Percentiles rank a stretch among this genome's conserved stretches.
These are phyloP conservation scores for Ceyx margarethae DNA, from an alignment of 2,113 vertebrate species.

Conservation along the genomic window DNA sequence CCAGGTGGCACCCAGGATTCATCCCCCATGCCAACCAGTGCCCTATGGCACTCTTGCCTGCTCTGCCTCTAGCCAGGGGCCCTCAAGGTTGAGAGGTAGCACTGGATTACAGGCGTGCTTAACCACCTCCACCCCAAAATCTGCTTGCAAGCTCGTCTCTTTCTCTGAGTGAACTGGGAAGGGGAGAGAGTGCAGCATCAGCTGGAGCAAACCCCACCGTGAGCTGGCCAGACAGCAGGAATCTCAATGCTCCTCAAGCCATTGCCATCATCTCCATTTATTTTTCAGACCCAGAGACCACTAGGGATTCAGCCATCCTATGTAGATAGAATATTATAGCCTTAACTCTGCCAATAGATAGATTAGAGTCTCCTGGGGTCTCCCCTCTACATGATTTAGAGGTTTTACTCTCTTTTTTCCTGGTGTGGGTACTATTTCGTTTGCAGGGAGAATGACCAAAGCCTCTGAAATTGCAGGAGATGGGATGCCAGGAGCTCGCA, in stretches of 20 bases:
- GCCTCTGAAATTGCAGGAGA: not conserved
- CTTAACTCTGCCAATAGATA: slow-evolving; percentile 73
- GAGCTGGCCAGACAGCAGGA: not conserved
- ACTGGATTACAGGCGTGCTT: not conserved
- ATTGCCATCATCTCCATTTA: not conserved
- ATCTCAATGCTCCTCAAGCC: not conserved
- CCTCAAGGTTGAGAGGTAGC: accelerated
- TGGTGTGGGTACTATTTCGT: not conserved
- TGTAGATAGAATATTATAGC: slow-evolving; percentile 74
- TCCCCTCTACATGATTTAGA: not conserved
- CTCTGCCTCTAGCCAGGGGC: not conserved
- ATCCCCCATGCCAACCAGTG: accelerated
- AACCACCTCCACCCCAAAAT: not conserved
- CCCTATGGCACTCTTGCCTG: accelerated
- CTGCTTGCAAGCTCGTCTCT: not conserved
- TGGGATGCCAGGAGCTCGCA: not conserved
- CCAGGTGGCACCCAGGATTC: not conserved
- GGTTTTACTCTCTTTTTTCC: not conserved
- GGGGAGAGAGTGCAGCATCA: not conserved
- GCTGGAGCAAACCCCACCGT: not conserved
- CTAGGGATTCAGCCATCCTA: slow-evolving; percentile 71
- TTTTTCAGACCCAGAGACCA: slow-evolving; percentile 38
- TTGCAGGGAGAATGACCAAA: not conserved
- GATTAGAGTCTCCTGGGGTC: slow-evolving; percentile 56
- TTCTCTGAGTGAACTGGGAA: not conserved